Evolutionary conservation across 2,113 vertebrate species (phyloP), one percentile per base, ranked within the genome.

Genomic region (Macaca mulatta): DNA sequence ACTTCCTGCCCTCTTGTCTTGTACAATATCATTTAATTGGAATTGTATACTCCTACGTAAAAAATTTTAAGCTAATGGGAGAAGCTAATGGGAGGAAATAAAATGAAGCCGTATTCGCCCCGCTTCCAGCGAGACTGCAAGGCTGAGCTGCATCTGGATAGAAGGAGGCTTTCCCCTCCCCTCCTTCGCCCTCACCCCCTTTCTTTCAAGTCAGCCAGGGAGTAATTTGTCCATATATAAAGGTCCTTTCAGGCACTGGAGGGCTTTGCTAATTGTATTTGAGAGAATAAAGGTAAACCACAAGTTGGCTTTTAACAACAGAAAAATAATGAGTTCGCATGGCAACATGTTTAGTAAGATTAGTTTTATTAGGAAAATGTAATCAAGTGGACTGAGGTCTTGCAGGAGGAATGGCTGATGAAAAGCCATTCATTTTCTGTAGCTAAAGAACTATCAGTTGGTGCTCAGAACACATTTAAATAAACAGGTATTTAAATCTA

Each of bases 141-240:
- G 98, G 96, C 74, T 98, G 77, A 82, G 97, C 93, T 85, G 11
- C 74, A 43, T 89, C n/a, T 92, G 97, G 97, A 98, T 92, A 92
- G 93, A 93, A 95, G 93, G 96, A 74, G 48, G 17, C 69, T 25
- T 25, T n/a, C 30, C 14, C 3, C 18, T 35, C 30, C 50, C 45
- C 57, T 45, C 45, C 45, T 48, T 69, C 27, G 22, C 25, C 61
- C 78, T 82, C 67, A 52, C 72, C 57, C 61, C 43, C 23, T 96
- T 95, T 94, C 82, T 94, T 97, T 95, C 85, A 84, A 90, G 89
- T 86, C 91, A 93, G 98, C 96, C 96, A 94, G 80, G 79, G 98
- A 97, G 97, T 98, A 98, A 99, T 99, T 99, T 99, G 98, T 98
- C 96, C 97, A 97, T 97, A 96, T 99, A 98, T 99, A 99, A 99